These are phyloP conservation scores for Automeris io DNA, from an alignment of 2,888 invertebrate species.

Conservation along the genomic window DNA sequence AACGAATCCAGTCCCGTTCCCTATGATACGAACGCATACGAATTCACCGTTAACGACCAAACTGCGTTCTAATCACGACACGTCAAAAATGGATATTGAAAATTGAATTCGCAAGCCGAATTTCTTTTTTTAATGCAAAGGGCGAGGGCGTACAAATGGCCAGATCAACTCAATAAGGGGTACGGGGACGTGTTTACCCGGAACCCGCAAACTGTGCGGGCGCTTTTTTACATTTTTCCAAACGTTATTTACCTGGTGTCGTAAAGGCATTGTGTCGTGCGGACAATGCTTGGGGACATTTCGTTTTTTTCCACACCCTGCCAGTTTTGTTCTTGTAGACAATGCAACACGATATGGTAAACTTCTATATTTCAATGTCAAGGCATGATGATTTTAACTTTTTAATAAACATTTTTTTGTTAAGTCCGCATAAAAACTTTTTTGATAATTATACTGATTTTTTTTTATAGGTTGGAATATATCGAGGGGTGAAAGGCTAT, in stretches of 20 bases:
- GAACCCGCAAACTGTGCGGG: slow-evolving; percentile 65
- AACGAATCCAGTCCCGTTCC: slow-evolving; percentile 29
- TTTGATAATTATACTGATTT: no score
- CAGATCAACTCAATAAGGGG: slow-evolving; percentile 75
- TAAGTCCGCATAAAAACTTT: no score
- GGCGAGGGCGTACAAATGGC: slow-evolving; percentile 70
- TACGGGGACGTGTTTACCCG: slow-evolving; percentile 70
- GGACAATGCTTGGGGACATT: slow-evolving; percentile 62
- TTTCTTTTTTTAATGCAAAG: slow-evolving; percentile 62
- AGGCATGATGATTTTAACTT: not conserved
- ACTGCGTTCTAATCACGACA: slow-evolving; percentile 74
- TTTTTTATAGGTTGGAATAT: no score
- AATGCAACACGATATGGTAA: not conserved
- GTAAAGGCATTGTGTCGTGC: slow-evolving; percentile 67
- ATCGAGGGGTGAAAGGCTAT: no score
- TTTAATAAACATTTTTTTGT: not conserved
- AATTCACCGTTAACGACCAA: slow-evolving; percentile 69
- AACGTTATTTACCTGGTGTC: slow-evolving; percentile 73
- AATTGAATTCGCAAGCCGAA: slow-evolving; percentile 64
- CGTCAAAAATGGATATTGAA: slow-evolving; percentile 75
- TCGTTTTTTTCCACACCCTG: slow-evolving; percentile 37
- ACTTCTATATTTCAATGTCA: slow-evolving; percentile 4
- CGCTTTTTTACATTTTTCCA: slow-evolving; percentile 68
- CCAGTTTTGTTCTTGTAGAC: slow-evolving; percentile 29
- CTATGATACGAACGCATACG: slow-evolving; percentile 37